These are phyloP conservation scores for Phoebastria nigripes DNA, from an alignment of 2,797 vertebrate genomes.

Conservation along the genomic window DNA sequence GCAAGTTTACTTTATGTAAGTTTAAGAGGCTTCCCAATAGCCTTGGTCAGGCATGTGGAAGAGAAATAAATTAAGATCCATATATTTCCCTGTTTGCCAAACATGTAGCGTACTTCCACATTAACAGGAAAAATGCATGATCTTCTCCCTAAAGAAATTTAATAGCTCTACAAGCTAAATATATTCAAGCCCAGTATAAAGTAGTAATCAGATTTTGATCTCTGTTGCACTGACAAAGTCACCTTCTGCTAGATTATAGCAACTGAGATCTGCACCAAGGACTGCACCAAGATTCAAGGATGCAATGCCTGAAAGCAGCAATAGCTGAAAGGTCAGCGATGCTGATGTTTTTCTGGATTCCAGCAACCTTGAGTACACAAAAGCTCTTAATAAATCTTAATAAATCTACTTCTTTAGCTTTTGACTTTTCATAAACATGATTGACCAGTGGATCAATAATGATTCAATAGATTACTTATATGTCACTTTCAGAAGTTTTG, in stretches of 20 bases:
- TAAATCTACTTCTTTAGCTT: not conserved
- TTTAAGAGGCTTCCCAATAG: not conserved
- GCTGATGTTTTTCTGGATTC: not conserved
- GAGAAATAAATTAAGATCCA: not conserved
- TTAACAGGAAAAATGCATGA: not conserved
- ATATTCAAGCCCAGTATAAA: not conserved
- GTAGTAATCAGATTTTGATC: not conserved
- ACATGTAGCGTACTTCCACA: fast-evolving
- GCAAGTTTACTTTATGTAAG: not conserved
- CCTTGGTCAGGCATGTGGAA: fast-evolving
- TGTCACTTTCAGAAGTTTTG: not conserved
- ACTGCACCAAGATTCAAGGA: not conserved
- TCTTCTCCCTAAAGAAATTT: not conserved
- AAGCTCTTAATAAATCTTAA: not conserved
- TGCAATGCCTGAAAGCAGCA: not conserved
- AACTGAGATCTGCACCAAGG: not conserved
- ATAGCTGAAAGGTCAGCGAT: not conserved
- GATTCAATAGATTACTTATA: not conserved
- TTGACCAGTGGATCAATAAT: not conserved
- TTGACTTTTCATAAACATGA: not conserved
- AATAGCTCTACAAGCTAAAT: not conserved
- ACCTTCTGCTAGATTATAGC: not conserved
- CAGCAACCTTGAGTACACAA: not conserved
- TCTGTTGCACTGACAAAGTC: not conserved
- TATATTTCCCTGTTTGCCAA: not conserved